phyloP scores from a whole-genome alignment of 2,888 invertebrate genomes.

The Agapostemon virescens region DNA sequence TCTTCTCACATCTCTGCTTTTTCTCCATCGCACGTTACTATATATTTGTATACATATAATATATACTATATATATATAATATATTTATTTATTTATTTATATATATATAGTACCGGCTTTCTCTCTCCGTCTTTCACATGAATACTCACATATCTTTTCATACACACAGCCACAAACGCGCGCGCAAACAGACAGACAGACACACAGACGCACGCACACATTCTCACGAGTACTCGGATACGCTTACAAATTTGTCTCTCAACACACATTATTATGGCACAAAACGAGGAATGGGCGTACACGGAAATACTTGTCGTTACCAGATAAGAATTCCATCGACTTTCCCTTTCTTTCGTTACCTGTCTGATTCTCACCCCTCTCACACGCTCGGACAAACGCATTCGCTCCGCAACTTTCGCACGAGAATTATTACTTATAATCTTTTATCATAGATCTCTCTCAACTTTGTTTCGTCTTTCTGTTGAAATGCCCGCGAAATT shows the following conservation, averaged over 20 bases:
- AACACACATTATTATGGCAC: constrained; percentile 72
- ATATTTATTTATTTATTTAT: constrained; percentile 26
- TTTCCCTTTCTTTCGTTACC: constrained; percentile 45
- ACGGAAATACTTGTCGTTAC: constrained; percentile 44
- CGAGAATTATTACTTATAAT: constrained; percentile 43
- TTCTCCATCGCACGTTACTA: constrained; percentile 19
- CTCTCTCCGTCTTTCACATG: neutral
- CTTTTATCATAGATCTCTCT: constrained; percentile 28
- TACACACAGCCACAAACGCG: constrained; percentile 19
- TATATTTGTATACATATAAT: constrained; percentile 39
- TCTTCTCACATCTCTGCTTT: constrained; percentile 24
- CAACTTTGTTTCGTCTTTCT: constrained; percentile 24
- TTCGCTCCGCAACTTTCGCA: constrained; percentile 17
- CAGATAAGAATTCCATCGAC: constrained; percentile 42
- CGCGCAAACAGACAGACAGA: too few relatives aligned
- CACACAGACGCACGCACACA: neutral
- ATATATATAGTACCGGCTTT: constrained; percentile 13
- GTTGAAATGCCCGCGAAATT: constrained; percentile 68
- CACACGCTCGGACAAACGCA: neutral
- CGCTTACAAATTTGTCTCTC: constrained; percentile 48
- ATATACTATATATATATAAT: constrained; percentile 28
- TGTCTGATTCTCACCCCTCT: constrained; percentile 18
- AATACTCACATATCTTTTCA: neutral
- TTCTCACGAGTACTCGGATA: neutral
- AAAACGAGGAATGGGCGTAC: constrained; percentile 58